These are phyloP conservation scores for Sebastes reedi DNA, from an alignment of 2,797 vertebrate species.

Conservation along the genomic window DNA sequence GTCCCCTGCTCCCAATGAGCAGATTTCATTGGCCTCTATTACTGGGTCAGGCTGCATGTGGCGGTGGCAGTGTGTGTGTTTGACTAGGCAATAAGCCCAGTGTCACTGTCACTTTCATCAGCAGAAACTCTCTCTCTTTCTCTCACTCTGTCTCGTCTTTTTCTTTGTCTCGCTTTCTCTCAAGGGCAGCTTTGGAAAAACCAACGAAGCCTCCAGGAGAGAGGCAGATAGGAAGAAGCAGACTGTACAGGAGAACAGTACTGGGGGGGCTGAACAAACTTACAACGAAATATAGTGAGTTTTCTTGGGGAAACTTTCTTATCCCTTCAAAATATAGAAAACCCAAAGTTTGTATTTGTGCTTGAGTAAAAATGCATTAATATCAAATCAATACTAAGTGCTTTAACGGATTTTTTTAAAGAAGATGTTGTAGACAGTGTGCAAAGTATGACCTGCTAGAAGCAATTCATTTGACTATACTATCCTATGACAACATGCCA, in stretches of 20 bases:
- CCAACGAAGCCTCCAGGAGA: neutral
- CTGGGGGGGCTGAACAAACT: neutral
- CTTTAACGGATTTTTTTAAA: neutral
- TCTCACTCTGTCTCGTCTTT: neutral
- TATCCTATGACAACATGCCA: neutral
- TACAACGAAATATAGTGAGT: neutral
- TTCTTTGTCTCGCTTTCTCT: slow-evolving; percentile 5
- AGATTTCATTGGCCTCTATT: slow-evolving; percentile 77
- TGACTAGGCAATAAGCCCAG: slow-evolving; percentile 78
- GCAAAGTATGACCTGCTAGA: neutral
- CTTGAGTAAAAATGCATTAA: neutral
- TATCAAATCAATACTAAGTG: neutral
- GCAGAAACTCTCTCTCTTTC: slow-evolving; percentile 9
- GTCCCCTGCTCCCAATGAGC: slow-evolving; percentile 69
- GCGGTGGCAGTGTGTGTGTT: slow-evolving; percentile 59
- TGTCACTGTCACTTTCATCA: slow-evolving; percentile 79
- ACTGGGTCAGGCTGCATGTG: slow-evolving; percentile 61
- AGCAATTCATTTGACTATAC: neutral
- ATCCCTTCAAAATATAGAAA: neutral
- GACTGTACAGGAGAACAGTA: neutral
- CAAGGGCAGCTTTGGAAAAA: slow-evolving; percentile 13
- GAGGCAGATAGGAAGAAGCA: neutral
- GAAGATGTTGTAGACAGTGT: neutral
- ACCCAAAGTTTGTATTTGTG: neutral
- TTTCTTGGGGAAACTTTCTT: neutral